Conservation (phyloP, 2,113 vertebrate genomes). For the Melanocharis versteri region DNA sequence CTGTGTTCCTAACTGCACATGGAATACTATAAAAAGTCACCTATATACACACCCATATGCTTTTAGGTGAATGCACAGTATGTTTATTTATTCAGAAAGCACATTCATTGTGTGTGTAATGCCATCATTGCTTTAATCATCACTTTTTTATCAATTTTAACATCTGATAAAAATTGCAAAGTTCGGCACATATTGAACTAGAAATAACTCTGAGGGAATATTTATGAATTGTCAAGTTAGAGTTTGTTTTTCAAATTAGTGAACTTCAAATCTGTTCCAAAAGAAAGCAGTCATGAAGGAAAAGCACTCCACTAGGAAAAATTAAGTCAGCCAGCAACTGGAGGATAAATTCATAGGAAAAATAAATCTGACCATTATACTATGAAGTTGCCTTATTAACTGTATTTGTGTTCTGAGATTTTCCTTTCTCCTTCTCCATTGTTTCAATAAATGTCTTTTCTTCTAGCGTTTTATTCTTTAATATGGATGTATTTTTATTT, state of each 20-base stretch:
- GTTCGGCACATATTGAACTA: neutral
- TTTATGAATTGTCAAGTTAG: constrained; percentile 1
- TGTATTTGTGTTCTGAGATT: neutral
- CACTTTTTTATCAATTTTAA: neutral
- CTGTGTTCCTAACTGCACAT: neutral
- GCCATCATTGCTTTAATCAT: neutral
- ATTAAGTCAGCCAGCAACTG: neutral
- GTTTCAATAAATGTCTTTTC: neutral
- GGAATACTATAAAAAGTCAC: neutral
- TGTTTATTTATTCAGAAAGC: neutral
- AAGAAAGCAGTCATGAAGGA: neutral
- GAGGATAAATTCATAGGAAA: neutral
- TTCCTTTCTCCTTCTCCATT: neutral
- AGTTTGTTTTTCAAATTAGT: constrained; percentile 27
- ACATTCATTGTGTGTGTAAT: neutral
- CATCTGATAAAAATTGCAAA: neutral
- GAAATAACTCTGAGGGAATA: neutral
- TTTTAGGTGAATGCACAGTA: neutral
- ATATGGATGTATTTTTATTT: neutral
- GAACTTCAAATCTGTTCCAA: neutral
- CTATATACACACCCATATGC: neutral
- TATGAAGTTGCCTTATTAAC: neutral
- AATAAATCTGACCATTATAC: neutral
- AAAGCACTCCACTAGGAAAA: constrained; percentile 11
- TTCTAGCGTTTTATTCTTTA: neutral